A percentile compares a stretch with the other conserved stretches of the same genome.
These are phyloP conservation scores for Mesorhabditis sp. DNA, from an alignment of 2,888 invertebrate species.

Conservation along the genomic window DNA sequence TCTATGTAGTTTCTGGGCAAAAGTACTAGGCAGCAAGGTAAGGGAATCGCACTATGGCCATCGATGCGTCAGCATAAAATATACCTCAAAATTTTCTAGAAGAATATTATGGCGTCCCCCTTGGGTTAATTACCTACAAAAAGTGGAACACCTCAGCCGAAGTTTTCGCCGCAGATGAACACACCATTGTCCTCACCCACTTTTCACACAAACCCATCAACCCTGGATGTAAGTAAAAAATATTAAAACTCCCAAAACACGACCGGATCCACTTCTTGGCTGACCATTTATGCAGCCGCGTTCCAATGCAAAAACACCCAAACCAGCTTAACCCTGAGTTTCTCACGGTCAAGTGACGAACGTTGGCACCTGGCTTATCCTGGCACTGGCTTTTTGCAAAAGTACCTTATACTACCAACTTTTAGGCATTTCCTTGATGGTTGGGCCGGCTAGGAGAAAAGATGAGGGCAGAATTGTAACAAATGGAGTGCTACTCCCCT, in stretches of 20 bases:
- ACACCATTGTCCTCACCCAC: constrained; percentile 18
- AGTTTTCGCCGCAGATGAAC: constrained; percentile 18
- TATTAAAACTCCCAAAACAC: background rate
- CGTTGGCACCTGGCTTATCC: too few species aligned
- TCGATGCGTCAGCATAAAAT: too few species aligned
- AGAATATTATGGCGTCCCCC: constrained; percentile 13
- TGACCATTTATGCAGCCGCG: too few species aligned
- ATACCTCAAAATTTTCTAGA: background rate
- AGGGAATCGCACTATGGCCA: too few species aligned
- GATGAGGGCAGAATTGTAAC: background rate
- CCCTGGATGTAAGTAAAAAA: background rate
- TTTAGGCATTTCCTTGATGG: constrained; percentile 4
- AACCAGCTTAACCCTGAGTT: background rate
- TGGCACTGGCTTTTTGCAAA: too few species aligned
- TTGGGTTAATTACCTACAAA: constrained; percentile 8
- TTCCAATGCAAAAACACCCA: too few species aligned
- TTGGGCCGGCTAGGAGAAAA: constrained; percentile 4
- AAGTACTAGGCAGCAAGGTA: too few species aligned
- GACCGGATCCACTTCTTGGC: background rate
- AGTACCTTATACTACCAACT: too few species aligned
- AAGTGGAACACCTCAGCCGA: constrained; percentile 9
- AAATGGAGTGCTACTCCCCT: constrained; percentile 13
- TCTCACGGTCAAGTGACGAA: background rate
- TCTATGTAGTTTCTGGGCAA: too few species aligned
- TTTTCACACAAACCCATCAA: constrained; percentile 12